These are phyloP conservation scores for Pampus argenteus DNA, from an alignment of 2,797 vertebrate genomes.

Conservation along the genomic window DNA sequence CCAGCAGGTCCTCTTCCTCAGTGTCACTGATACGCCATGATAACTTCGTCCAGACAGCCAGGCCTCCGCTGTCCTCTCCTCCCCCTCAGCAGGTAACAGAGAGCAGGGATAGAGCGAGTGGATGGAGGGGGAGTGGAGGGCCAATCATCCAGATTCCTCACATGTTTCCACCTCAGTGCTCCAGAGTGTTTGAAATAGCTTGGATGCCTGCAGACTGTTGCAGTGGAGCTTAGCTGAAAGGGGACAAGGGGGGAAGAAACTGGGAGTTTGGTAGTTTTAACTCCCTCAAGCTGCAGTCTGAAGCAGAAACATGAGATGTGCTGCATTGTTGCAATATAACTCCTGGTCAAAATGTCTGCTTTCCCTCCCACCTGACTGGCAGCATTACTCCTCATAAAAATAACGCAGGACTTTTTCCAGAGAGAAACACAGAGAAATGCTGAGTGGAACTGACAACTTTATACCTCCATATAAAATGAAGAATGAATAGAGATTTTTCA, in stretches of 20 bases:
- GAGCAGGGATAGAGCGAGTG: constrained; percentile 54
- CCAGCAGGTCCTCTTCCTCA: constrained; percentile 47
- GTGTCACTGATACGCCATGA: constrained; percentile 62
- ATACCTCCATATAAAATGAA: constrained; percentile 61
- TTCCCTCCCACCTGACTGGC: constrained; percentile 68
- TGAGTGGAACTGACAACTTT: constrained; percentile 70
- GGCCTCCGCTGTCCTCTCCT: constrained; percentile 60
- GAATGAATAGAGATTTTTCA: constrained; percentile 52
- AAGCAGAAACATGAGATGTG: constrained; percentile 18
- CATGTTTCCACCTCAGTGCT: constrained; percentile 74
- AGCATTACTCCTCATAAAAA: constrained; percentile 56
- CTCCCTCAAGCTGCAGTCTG: constrained; percentile 13
- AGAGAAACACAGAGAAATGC: constrained; percentile 43
- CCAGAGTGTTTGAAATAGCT: constrained; percentile 76
- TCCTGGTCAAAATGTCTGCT: constrained; percentile 50
- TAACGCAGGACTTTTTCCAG: constrained; percentile 46
- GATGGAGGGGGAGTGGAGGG: constrained; percentile 65
- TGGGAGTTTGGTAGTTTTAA: constrained; percentile 30
- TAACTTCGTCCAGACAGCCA: constrained; percentile 59
- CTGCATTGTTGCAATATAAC: constrained; percentile 19
- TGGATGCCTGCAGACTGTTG: constrained; percentile 70
- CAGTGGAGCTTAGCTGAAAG: constrained; percentile 45
- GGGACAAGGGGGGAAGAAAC: constrained; percentile 4
- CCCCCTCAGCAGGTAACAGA: constrained; percentile 79
- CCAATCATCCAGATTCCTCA: constrained; percentile 79